Evolutionary conservation across 1,140 invertebrate genomes (phyloP), one percentile per base, ranked within the genome.

Genomic region (Drosophila ercepeae): DNA sequence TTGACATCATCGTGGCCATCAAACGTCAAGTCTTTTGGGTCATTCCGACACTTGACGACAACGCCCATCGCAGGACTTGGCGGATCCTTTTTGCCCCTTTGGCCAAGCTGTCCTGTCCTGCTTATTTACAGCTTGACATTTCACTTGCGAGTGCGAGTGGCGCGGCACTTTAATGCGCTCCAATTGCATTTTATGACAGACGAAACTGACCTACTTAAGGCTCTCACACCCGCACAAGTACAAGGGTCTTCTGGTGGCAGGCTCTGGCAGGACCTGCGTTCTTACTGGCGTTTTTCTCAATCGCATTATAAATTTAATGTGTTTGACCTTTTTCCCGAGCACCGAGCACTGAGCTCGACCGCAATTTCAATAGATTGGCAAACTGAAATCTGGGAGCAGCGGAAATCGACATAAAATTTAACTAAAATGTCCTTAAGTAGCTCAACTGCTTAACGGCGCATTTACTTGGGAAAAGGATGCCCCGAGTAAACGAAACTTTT

Each of bases 231-330:
- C 63, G 19, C 51, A n/a, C 14, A n/a, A 8, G 41, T 13, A 25
- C 13, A 32, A 8, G 11, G 6, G 21, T 16, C 16, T 32, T 9
- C 39, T 16, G 9, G 36, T 13, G 7, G 16, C 21, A 21, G 21
- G 21, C 21, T 9, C 29, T 4, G 41, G 14, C 34, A 39, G 34
- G 34, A 27, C 23, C 34, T 48, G 19, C 34, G 23, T 44, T 11
- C 27, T 46, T 29, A 21, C 21, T 44, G 19, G 9, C 18, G 6
- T 36, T 39, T 39, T 36, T 19, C 27, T 61, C 81, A 77, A 86
- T 81, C 76, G 64, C 82, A 86, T 88, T 81, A 86, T 81, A 88
- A 86, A 86, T 86, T 88, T 88, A 86, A 86, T 86, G 82, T 70
- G 73, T 77, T 84, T 84, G 75, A 84, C 81, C 72, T 81, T 86